These are phyloP conservation scores for Okapia johnstoni DNA, from an alignment of 2,113 vertebrate genomes.

Conservation along the genomic window DNA sequence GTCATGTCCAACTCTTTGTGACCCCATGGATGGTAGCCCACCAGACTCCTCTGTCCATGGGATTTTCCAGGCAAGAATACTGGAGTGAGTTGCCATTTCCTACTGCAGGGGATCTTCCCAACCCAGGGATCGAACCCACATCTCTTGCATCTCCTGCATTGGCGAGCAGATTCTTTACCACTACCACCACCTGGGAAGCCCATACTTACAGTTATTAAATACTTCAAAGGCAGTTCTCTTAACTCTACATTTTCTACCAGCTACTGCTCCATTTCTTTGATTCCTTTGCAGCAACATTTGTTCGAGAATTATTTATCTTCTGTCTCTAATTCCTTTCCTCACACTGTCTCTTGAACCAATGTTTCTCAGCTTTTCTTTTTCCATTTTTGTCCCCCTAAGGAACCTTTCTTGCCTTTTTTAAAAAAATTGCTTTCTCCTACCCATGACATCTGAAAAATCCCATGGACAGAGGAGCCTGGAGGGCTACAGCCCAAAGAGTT, in stretches of 20 bases:
- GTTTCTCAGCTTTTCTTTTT: not conserved
- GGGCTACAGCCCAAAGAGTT: not conserved
- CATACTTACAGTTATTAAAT: not conserved
- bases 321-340: not conserved
- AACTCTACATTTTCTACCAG: not conserved
- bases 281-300: not conserved
- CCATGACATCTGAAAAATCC: not conserved
- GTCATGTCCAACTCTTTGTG: not conserved
- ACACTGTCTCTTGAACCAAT: not conserved
- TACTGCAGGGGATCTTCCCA: not conserved
- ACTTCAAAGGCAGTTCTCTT: not conserved
- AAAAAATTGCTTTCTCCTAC: not conserved
- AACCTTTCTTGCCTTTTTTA: not conserved
- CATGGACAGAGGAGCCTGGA: not conserved
- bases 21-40: not conserved
- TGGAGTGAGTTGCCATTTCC: not conserved
- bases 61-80: not conserved
- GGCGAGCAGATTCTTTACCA: not conserved
- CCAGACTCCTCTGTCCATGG: not conserved
- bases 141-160: not conserved
- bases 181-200: not conserved
- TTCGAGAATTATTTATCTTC: not conserved
- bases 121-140: rapidly evolving
- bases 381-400: not conserved
- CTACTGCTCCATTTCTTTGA: not conserved